Evolutionary conservation across 2,113 vertebrate species (phyloP), one percentile per base, ranked within the genome.

Genomic region (Gallinago paraguaiae): DNA sequence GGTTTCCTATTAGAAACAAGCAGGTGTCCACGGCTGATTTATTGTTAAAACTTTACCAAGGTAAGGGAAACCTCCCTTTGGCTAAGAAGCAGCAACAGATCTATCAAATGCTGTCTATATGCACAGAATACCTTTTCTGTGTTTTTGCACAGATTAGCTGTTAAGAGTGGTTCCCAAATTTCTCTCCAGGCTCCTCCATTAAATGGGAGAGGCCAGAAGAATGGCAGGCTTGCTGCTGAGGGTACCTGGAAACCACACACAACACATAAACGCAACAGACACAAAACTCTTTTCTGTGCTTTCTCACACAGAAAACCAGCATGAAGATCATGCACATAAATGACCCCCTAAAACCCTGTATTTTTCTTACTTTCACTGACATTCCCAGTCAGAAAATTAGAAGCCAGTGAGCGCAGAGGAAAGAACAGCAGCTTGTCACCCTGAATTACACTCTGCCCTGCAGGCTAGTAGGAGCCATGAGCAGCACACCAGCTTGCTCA

Each of bases 361-460:
- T 0, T 71, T 65, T 75, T 27, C 11, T 68, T 57, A 19, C 41
- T 75, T 84, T 51, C 90, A 85, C 51, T 48, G 28, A 63, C 25
- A 22, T 74, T 97, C 90, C 75, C 50, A 84, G 74, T 74, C 35
- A 31, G 50, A 91, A 82, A 84, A 82, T 17, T 23, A 35, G 57
- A 90, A 81, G 43, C 17, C 16, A 83, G 25, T 2, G 8, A 82
- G 28, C 4, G 45, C 1, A 64, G 60, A 76, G 65, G 68, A 39
- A 68, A 46, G 41, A 35, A 65, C 31, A 25, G 57, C n/a, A 71
- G 61, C 56, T 69, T 94, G 89, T 92, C 86, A 82, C 56, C 41
- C 71, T 35, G 51, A 81, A 83, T 85, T 82, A 83, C 20, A 3
- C 24, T 76, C 48, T 77, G 30, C 72, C 88, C n/a, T 48, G 27